A percentile compares a stretch with the other conserved stretches of the same genome.
phyloP scores from a whole-genome alignment of 1,140 invertebrate genomes.

The Achroia grisella region DNA sequence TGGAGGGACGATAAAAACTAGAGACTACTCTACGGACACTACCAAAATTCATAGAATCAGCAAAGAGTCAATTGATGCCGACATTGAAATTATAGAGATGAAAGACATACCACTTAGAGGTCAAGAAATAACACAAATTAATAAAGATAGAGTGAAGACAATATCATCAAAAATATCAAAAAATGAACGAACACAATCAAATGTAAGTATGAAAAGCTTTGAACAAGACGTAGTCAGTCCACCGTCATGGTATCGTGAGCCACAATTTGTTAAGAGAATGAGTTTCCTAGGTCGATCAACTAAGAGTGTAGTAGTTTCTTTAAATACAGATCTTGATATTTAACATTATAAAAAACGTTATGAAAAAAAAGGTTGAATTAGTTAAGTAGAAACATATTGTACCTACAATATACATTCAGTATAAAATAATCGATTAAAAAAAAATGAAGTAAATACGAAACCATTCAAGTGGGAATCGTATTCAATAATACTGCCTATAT shows the following conservation, averaged over 20 bases:
- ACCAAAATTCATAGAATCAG: conserved; percentile 42
- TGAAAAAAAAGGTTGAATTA: conserved; percentile 14
- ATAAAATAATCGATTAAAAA: too few species aligned
- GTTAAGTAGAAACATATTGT: too few species aligned
- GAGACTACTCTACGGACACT: conserved; percentile 33
- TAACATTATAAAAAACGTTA: conserved; percentile 2
- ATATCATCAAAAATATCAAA: conserved; percentile 46
- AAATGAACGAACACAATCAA: conserved; percentile 47
- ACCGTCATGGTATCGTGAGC: conserved; percentile 67
- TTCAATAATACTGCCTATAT: too few species aligned
- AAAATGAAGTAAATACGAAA: too few species aligned
- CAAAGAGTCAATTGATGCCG: conserved; percentile 60
- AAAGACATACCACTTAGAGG: conserved; percentile 59
- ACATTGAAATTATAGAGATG: conserved; percentile 68
- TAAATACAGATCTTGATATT: conserved; percentile 18
- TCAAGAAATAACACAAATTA: conserved; percentile 11
- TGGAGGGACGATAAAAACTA: conserved; percentile 50
- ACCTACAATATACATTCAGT: too few species aligned
- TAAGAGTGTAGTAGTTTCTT: conserved; percentile 25
- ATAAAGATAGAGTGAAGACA: conserved; percentile 28
- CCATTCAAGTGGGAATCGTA: too few species aligned
- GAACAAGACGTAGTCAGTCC: conserved; percentile 55
- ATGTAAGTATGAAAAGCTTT: conserved; percentile 56
- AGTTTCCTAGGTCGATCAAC: conserved; percentile 47
- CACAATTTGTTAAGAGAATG: conserved; percentile 58